Percentiles rank a stretch among this genome's conserved stretches.
Evolutionary conservation across 2,113 vertebrate genomes (phyloP).

Genomic region (Entomyzon cyanotis): DNA sequence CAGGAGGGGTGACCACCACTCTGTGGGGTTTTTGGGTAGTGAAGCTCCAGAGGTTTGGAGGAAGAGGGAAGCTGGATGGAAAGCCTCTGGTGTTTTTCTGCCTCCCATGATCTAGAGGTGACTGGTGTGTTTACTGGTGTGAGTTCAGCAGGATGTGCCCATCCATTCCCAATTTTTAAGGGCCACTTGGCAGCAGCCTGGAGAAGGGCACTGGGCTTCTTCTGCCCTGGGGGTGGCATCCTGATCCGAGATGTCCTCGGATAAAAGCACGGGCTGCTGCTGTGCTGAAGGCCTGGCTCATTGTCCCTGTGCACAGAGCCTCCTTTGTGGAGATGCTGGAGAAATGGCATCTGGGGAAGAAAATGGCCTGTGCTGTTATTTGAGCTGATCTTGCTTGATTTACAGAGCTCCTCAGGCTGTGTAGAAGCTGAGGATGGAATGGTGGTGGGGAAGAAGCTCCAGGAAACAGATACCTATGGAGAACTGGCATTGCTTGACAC

Average conservation of each 20-base stretch:
- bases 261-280: not conserved
- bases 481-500: not conserved
- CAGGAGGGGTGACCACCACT: not conserved
- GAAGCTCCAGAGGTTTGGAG: not conserved
- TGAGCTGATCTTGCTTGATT: not conserved
- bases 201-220: not conserved
- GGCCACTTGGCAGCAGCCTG: not conserved
- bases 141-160: not conserved
- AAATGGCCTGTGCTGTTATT: not conserved
- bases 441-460: not conserved
- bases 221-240: not conserved
- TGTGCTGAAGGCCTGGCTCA: not conserved
- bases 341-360: not conserved
- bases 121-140: not conserved
- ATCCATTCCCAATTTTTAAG: not conserved
- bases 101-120: not conserved
- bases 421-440: not conserved
- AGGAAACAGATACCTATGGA: not conserved
- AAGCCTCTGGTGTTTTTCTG: not conserved
- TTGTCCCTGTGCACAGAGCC: not conserved
- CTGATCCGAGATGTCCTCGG: not conserved
- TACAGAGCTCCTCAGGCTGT: not conserved
- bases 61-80: not conserved
- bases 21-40: not conserved
- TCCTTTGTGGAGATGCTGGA: slow-evolving; percentile 28